Base-by-base conservation (phyloP, 2,797 vertebrate species). In the Poeciliopsis turneri region DNA sequence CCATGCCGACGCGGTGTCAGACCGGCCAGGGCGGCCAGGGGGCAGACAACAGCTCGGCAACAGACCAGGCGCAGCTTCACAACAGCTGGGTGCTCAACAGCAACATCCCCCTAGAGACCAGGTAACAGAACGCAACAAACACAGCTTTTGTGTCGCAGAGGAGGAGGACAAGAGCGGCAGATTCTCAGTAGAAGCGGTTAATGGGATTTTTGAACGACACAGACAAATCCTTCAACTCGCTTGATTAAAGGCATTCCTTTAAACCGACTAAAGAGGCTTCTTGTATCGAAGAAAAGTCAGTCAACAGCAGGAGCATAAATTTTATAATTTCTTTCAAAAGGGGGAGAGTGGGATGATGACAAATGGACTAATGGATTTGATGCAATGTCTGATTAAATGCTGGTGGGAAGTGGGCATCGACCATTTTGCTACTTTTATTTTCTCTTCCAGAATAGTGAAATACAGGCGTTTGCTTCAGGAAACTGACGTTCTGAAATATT, bases 11-110 rank as follows among this genome's bases (percentile, higher is more conserved):
- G 0, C 96, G 97, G 45, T 97, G 97, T 94, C 98, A 97, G 89
- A 94, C 96, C 88, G 95, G 95, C 43, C 97, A 97, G 71, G 97
- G 96, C 4, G 90, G 94, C 87, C 94, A 93, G 84, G 96, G 96
- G 0, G 91, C 94, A 23, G 93, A 97, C 96, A 75, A 95, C 93
- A 72, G 94, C 86, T 88, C 91, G 0, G 78, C 87, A 83, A 75
- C 90, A 47, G 94, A 95, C 82, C 94, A 92, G 81, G 92, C 93
- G 0, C 98, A 98, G 88, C 97, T 98, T 77, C 98, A 98, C 84
- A 98, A 98, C 96, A 99, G 97, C 95, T 99, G 98, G 98, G 98
- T 98, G 82, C 92, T 99, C 84, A 99, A 99, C 94, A 99, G 98
- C 94, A 99, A 98, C 96, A 99, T 99, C 68, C 98, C 98, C 0